Evolutionary conservation across 2,797 vertebrate genomes (phyloP), one percentile per base, ranked within the genome.

Genomic region (Sarcoramphus papa): DNA sequence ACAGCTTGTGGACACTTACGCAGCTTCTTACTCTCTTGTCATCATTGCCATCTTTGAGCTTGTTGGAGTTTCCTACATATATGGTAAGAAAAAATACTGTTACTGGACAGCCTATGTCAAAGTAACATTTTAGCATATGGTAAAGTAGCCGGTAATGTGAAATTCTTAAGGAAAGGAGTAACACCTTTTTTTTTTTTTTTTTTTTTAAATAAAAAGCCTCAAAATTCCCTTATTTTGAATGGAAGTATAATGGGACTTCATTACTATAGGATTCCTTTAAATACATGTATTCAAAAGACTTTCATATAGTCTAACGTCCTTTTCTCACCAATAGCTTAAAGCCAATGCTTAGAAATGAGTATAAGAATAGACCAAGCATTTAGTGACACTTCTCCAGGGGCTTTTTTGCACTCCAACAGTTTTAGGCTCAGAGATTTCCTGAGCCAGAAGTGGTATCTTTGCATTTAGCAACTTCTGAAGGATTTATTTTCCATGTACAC

Each of bases 11-110:
- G 99, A 99, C 97, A 99, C 99, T 0, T 99, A 98, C 0, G 99
- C 99, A 25, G 99, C 99, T 62, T 99, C 99, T 60, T 99, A 99
- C 37, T 99, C 99, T 73, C 98, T 99, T 11, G 99, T 99, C 95
- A 99, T 99, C 97, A 99, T 99, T 23, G 99, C 99, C 62, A 99
- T 99, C 92, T 99, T 99, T 31, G 99, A 99, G 98, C 98, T 99
- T 20, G 97, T 99, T 96, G 99, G 99, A 64, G 98, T 99, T 96
- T 99, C 99, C 30, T 99, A 99, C 48, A 98, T 99, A 68, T 99
- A 99, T 1, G 99, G 99, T 99, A 98, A 99, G 99, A 90, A 72
- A 84, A n/a, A 8, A 13, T 8, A 3, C 33, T n/a, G 22, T 43
- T 54, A 10, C 7, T 73, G 43, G 40, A 15, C 53, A 47, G 33